Conservation (phyloP, 2,888 invertebrate genomes). For the Rhimphoctona megacephalus region DNA sequence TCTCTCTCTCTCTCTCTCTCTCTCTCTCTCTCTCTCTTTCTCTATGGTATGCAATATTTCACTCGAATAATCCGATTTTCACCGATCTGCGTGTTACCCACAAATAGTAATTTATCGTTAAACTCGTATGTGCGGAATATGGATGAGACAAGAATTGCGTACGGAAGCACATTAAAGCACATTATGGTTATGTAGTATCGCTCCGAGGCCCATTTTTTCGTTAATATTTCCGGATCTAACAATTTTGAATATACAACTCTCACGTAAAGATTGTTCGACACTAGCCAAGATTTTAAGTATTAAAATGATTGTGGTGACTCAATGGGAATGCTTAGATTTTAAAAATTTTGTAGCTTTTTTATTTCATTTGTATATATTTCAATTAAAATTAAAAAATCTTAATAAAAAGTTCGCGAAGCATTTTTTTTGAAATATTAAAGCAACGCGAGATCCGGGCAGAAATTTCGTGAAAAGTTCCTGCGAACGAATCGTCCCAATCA, state of each 20-base stretch:
- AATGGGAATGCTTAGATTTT: no score
- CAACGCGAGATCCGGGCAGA: no score
- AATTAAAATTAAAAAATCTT: no score
- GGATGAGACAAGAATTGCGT: slow-evolving; percentile 2
- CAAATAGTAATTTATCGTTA: slow-evolving; percentile 6
- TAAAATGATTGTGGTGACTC: no score
- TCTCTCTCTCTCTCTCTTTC: not conserved
- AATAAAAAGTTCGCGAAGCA: no score
- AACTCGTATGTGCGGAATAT: slow-evolving; percentile 7
- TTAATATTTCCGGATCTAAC: not conserved
- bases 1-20: not conserved
- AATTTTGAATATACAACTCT: not conserved
- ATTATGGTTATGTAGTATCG: not conserved
- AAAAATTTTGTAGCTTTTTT: no score
- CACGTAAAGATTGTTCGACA: no score
- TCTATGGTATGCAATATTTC: not conserved
- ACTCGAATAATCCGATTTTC: not conserved
- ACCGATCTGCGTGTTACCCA: not conserved
- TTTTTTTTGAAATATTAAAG: no score
- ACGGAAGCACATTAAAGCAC: not conserved
- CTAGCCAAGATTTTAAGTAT: not conserved
- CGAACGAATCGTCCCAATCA: not conserved
- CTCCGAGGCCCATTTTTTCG: not conserved
- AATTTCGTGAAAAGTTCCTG: no score
- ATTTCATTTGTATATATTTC: no score